Percentiles rank a stretch among this genome's conserved stretches.
phyloP scores from a whole-genome alignment of 2,797 vertebrate genomes.

The Poeciliopsis turneri region DNA sequence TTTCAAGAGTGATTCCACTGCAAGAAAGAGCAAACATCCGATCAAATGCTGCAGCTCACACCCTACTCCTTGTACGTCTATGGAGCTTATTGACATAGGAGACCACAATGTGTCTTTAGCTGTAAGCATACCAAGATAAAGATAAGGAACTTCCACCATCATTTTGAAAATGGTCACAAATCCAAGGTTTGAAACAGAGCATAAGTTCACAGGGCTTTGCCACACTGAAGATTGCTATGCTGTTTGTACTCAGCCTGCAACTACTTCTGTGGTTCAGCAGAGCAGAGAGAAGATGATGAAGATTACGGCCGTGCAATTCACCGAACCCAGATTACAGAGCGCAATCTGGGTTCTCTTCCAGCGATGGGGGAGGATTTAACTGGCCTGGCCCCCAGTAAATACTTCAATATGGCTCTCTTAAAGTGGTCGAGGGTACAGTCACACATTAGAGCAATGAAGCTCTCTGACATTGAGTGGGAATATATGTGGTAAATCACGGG shows the following conservation, averaged over 20 bases:
- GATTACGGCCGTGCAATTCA: constrained; percentile 43
- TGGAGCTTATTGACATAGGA: constrained; percentile 8
- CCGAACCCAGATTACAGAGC: constrained; percentile 62
- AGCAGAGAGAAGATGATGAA: constrained; percentile 39
- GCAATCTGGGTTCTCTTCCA: neutral
- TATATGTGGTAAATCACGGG: constrained; percentile 33
- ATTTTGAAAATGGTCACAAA: constrained; percentile 10
- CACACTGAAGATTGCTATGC: constrained; percentile 17
- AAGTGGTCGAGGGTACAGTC: constrained; percentile 34
- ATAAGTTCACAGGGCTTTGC: constrained; percentile 13
- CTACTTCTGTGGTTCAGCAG: constrained; percentile 40
- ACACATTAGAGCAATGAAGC: constrained; percentile 26
- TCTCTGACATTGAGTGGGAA: constrained; percentile 1
- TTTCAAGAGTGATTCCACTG: constrained; percentile 30
- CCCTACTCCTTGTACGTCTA: constrained; percentile 50
- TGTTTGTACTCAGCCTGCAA: constrained; percentile 37
- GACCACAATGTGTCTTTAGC: neutral
- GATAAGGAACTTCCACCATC: neutral
- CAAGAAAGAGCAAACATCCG: constrained; percentile 32
- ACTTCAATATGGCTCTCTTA: constrained; percentile 42
- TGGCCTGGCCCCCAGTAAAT: constrained; percentile 34
- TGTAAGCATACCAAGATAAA: neutral
- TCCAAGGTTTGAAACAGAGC: constrained; percentile 17
- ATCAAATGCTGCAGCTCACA: constrained; percentile 39
- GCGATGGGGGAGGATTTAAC: constrained; percentile 36